These are phyloP conservation scores for Heliconius hortense DNA, from an alignment of 2,888 invertebrate species.

Conservation along the genomic window DNA sequence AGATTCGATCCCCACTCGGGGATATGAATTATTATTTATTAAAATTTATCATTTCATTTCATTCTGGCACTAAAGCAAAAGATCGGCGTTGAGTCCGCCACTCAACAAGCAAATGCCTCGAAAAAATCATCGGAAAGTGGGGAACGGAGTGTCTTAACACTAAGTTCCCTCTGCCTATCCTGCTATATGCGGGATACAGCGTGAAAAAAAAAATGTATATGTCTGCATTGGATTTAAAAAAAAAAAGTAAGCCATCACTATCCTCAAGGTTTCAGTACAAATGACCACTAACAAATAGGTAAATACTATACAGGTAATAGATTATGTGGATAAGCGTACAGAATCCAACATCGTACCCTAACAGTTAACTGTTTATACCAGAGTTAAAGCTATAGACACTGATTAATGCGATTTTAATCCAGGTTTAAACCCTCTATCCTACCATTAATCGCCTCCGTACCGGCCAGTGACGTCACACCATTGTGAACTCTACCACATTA, in stretches of 20 bases:
- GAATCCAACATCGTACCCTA: slow-evolving; percentile 73
- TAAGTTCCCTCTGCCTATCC: too few species aligned
- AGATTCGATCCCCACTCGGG: too few species aligned
- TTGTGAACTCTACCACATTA: slow-evolving; percentile 55
- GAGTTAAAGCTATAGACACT: slow-evolving; percentile 83
- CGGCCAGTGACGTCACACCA: slow-evolving; percentile 69
- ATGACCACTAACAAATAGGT: slow-evolving; percentile 1
- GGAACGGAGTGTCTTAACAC: too few species aligned
- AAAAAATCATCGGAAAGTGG: too few species aligned
- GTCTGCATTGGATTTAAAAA: neutral
- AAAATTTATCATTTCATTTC: too few species aligned
- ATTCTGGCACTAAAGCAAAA: too few species aligned
- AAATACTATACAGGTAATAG: slow-evolving; percentile 4
- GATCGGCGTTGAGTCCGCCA: too few species aligned
- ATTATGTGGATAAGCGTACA: slow-evolving; percentile 55
- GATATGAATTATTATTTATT: too few species aligned
- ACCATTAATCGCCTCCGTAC: slow-evolving; percentile 79
- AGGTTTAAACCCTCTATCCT: slow-evolving; percentile 84
- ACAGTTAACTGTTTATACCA: slow-evolving; percentile 82
- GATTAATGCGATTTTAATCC: slow-evolving; percentile 88
- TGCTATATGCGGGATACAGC: too few species aligned
- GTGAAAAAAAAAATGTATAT: too few species aligned
- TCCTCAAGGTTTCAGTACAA: neutral
- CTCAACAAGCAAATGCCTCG: too few species aligned
- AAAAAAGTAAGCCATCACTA: neutral